Conservation (phyloP, 2,797 vertebrate species). For the Xenops minutus region DNA sequence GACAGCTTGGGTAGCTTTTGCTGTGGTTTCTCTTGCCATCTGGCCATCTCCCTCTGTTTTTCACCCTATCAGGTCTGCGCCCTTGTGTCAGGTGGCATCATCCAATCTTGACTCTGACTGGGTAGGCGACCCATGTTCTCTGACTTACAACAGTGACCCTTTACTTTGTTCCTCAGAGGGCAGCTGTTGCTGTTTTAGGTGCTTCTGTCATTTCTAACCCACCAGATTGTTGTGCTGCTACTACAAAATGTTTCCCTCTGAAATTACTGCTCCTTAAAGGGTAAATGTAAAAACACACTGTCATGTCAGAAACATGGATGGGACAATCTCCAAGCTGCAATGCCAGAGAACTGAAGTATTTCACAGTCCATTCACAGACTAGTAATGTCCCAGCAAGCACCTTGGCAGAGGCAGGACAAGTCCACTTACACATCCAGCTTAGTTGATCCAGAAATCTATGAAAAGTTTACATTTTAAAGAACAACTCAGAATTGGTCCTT, state of each 20-base stretch:
- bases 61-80: neutral
- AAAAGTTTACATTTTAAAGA: neutral
- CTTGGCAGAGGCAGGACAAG: neutral
- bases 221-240: neutral
- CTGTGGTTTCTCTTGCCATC: neutral
- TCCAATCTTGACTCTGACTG: neutral
- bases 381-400: neutral
- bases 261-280: neutral
- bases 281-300: neutral
- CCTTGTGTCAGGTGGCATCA: neutral
- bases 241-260: neutral
- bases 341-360: neutral
- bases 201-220: neutral
- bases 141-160: neutral
- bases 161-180: neutral
- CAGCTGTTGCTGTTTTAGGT: neutral
- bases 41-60: neutral
- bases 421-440: neutral
- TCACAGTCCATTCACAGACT: neutral
- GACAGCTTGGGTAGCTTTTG: neutral
- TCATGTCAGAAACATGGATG: accelerated
- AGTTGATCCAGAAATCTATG: neutral
- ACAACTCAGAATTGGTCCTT: neutral
- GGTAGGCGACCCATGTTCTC: neutral
- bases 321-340: neutral